phyloP scores from a whole-genome alignment of 2,113 vertebrate genomes.

The Rhizomys pruinosus region DNA sequence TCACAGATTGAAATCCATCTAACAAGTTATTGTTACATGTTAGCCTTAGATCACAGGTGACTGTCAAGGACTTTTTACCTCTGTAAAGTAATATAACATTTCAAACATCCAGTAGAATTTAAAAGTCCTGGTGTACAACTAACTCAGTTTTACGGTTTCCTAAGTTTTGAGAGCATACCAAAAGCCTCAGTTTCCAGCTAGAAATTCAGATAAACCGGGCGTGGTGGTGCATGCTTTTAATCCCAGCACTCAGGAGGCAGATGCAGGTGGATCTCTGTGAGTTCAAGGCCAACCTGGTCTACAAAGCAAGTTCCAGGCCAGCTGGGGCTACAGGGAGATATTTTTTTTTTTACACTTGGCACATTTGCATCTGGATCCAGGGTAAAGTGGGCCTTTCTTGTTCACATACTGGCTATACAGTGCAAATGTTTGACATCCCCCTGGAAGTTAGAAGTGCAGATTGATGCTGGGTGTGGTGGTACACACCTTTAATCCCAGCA shows the following conservation, averaged over 20 bases:
- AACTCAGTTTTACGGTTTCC: too few relatives aligned
- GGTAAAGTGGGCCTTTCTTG: neutral
- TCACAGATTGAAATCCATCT: neutral
- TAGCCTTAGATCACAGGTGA: neutral
- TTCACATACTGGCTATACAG: neutral
- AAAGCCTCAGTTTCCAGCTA: neutral
- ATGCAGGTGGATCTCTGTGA: too few relatives aligned
- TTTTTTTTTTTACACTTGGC: neutral
- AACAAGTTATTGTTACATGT: neutral
- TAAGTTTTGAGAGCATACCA: neutral
- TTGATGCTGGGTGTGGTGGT: too few relatives aligned
- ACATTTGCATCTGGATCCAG: neutral
- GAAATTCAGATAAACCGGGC: neutral
- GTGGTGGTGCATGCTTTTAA: too few relatives aligned
- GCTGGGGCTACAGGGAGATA: too few relatives aligned
- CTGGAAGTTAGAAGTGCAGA: too few relatives aligned
- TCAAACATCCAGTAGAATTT: neutral
- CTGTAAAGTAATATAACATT: neutral
- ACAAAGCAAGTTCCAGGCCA: too few relatives aligned
- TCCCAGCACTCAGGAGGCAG: too few relatives aligned
- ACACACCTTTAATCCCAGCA: too few relatives aligned
- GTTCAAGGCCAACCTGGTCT: too few relatives aligned
- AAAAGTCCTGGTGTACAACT: neutral
- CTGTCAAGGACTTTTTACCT: neutral
- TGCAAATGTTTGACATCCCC: too few relatives aligned